A percentile compares a stretch with the other conserved stretches of the same genome.
Evolutionary conservation across 1,140 invertebrate species (phyloP).

Genomic region (Acromyrmex charruanus): DNA sequence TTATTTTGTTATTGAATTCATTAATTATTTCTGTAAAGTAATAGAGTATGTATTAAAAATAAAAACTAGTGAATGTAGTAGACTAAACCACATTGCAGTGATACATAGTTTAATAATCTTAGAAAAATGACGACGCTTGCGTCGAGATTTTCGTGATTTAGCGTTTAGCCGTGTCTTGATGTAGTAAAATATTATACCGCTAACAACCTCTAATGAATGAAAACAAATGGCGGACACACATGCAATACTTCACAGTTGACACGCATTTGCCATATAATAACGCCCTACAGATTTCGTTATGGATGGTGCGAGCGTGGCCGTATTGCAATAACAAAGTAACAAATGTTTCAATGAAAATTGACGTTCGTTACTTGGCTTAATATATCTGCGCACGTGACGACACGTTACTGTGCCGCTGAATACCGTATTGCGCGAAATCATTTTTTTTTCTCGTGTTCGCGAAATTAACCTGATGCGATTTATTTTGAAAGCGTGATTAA

Average conservation of each 20-base stretch:
- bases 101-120: background rate
- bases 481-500: conserved; percentile 26
- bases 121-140: conserved; percentile 4
- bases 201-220: conserved; percentile 73
- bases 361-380: conserved; percentile 48
- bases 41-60: background rate
- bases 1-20: background rate
- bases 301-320: conserved; percentile 28
- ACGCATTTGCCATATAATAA: conserved; percentile 66
- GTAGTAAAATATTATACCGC: conserved; percentile 59
- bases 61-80: background rate
- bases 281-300: conserved; percentile 66
- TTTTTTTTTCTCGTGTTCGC: conserved; percentile 23
- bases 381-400: conserved; percentile 45
- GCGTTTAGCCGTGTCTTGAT: conserved; percentile 32
- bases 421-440: background rate
- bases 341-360: conserved; percentile 64
- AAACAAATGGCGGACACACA: conserved; percentile 66
- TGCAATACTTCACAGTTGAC: conserved; percentile 68
- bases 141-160: conserved; percentile 32
- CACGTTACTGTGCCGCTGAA: background rate
- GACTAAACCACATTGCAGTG: background rate
- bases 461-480: conserved; percentile 28
- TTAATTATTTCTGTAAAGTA: conserved; percentile 1
- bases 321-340: conserved; percentile 65